Conservation (phyloP, 2,113 vertebrate genomes). For the Dicerorhinus sumatrensis region DNA sequence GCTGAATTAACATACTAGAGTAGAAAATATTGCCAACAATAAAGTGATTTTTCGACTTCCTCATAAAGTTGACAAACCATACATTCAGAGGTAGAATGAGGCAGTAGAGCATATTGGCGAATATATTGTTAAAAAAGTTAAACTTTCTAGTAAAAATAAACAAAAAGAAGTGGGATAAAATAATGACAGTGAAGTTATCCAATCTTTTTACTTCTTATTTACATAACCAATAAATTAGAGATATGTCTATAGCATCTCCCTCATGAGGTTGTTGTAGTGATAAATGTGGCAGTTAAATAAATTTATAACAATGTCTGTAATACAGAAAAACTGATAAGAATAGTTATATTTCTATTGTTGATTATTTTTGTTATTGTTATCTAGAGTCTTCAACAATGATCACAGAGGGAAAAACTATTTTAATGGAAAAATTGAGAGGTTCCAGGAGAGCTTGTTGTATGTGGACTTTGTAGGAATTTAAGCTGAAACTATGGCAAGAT, state of each 20-base stretch:
- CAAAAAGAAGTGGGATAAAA: not conserved
- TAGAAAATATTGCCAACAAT: not conserved
- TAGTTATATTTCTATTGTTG: not conserved
- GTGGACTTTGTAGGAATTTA: not conserved
- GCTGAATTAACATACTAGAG: not conserved
- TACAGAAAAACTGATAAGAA: not conserved
- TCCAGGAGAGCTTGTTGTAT: not conserved
- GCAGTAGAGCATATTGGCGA: not conserved
- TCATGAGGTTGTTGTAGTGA: not conserved
- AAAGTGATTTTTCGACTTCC: not conserved
- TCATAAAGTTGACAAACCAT: not conserved
- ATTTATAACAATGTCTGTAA: not conserved
- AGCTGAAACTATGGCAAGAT: not conserved
- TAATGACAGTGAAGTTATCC: not conserved
- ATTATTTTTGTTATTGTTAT: not conserved
- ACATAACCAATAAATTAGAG: not conserved
- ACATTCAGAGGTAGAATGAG: not conserved
- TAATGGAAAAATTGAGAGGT: not conserved
- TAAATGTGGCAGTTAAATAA: not conserved
- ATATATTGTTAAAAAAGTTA: not conserved
- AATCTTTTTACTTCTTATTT: not conserved
- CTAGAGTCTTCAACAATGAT: not conserved
- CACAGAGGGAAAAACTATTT: not conserved
- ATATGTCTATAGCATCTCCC: not conserved
- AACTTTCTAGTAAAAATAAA: not conserved